Evolutionary conservation across 2,888 invertebrate genomes (phyloP).

Genomic region (Malacosoma neustria): DNA sequence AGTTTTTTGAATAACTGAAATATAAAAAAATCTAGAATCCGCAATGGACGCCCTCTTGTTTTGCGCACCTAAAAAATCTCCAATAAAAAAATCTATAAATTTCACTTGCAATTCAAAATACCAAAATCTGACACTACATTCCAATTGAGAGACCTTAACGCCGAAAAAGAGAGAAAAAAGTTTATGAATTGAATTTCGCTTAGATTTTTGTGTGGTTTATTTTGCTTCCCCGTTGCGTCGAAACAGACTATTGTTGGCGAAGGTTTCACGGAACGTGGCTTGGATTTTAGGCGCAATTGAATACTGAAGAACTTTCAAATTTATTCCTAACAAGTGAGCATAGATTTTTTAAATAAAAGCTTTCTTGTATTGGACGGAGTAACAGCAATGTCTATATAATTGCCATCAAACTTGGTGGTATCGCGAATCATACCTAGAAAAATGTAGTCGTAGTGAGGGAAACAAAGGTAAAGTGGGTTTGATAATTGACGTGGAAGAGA

Average conservation of each 20-base stretch:
- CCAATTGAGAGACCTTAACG: neutral
- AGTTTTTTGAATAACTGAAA: too few relatives aligned
- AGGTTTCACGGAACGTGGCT: constrained; percentile 3
- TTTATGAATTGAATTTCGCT: constrained; percentile 26
- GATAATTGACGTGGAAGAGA: too few relatives aligned
- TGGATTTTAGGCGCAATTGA: constrained; percentile 2
- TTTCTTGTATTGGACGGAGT: too few relatives aligned
- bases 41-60: too few relatives aligned
- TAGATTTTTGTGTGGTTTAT: constrained; percentile 29
- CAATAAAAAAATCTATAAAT: too few relatives aligned
- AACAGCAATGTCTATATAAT: too few relatives aligned
- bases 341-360: neutral
- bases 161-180: constrained; percentile 11
- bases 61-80: too few relatives aligned
- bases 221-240: constrained; percentile 14
- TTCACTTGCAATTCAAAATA: neutral
- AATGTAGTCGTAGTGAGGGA: too few relatives aligned
- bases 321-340: neutral
- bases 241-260: constrained; percentile 18
- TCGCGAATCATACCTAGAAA: too few relatives aligned
- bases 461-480: too few relatives aligned
- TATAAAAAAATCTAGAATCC: too few relatives aligned
- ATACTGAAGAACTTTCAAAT: neutral
- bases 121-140: neutral
- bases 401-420: too few relatives aligned